These are phyloP conservation scores for Heterotis niloticus DNA, from an alignment of 2,113 vertebrate species.

Conservation along the genomic window DNA sequence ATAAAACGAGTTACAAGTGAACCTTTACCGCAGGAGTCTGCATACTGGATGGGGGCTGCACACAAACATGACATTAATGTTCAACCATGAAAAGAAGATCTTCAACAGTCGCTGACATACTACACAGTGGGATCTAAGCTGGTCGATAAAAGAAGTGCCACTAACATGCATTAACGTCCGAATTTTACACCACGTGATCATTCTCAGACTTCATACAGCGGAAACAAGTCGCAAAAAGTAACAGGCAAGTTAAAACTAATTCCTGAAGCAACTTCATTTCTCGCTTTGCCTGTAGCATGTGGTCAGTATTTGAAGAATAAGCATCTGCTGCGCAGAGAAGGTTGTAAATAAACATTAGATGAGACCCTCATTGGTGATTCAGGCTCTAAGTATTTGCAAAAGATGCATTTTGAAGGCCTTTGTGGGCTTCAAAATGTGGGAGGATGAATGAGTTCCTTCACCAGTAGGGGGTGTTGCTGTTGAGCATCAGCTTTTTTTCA, in stretches of 20 bases:
- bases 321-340: not conserved
- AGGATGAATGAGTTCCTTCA: too few relatives aligned
- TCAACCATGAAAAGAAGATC: too few relatives aligned
- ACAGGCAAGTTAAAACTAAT: not conserved
- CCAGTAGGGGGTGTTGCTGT: conserved; percentile 12
- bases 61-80: too few relatives aligned
- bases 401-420: not conserved
- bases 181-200: not conserved
- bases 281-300: not conserved
- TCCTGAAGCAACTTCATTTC: not conserved
- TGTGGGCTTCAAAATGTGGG: not conserved
- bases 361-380: too few relatives aligned
- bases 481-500: not conserved
- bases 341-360: too few relatives aligned
- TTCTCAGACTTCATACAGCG: not conserved
- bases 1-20: too few relatives aligned
- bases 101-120: too few relatives aligned
- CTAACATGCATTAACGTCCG: not conserved
- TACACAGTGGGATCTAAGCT: too few relatives aligned
- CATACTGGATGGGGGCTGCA: too few relatives aligned
- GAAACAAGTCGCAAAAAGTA: too few relatives aligned
- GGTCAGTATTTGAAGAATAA: not conserved
- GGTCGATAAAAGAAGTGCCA: too few relatives aligned
- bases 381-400: conserved; percentile 2
- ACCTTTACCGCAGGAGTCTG: too few relatives aligned